Base-by-base conservation (phyloP, 2,888 invertebrate species). In the Beris chalybata region DNA sequence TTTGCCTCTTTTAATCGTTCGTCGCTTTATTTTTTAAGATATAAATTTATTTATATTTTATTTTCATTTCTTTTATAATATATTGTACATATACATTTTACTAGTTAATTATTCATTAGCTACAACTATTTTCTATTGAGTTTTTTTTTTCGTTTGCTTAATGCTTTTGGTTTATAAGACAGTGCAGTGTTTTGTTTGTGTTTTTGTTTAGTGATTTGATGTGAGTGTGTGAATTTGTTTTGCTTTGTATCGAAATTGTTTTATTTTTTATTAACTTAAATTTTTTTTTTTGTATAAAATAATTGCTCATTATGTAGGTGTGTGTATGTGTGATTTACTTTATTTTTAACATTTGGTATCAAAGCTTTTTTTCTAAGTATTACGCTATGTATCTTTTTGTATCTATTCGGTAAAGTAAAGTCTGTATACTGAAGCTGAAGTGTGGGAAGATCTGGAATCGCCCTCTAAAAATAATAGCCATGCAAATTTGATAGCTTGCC, bases 121-220 rank as follows among this genome's bases (percentile, higher is more conserved):
- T 38, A 38, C 38, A 38, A 38, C 38, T 38, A 38, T 7, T 38
- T 38, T 38, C 38, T 38, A 38, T 38, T 38, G 15, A 29, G 53
- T 12, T 53, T 53, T 22, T 29, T 52, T 53, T 53, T 22, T 47
- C n/a, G 22, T 47, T 29, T 58, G 31, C 29, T n/a, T 58, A 48
- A 50, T 59, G 50, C 38, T 59, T 59, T 58, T 58, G 45, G 45
- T 59, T 59, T 59, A 38, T 61, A 38, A 50, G 50, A 61, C 52
- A 52, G 61, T 61, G 61, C 50, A 61, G 61, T 61, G 61, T 61
- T 11, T 61, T 22, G 50, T 47, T 52, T 61, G 61, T 61, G 61
- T 61, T 61, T 61, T 61, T 61, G 38, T 61, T 61, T 38, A 38
- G 38, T 7, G 38, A 7, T 38, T 9, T 38, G 9, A 38, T 38